Conservation (phyloP, 2,113 vertebrate genomes). For the Genyomyrus donnyi region DNA sequence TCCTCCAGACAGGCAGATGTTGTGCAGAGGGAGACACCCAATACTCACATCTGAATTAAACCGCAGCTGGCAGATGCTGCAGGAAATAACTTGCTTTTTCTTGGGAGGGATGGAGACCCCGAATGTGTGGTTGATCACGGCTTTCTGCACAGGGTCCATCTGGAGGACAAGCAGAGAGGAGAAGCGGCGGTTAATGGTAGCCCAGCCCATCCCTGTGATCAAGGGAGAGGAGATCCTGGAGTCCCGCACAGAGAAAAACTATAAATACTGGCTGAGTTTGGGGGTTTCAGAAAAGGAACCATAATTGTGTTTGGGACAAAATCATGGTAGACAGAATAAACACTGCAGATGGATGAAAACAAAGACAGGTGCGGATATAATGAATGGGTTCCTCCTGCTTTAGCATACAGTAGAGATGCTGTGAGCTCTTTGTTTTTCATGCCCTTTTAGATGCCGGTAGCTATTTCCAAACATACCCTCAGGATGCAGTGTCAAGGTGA, state of each 20-base stretch:
- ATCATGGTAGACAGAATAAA: neutral
- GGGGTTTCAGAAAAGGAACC: neutral
- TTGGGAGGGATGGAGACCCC: constrained; percentile 85
- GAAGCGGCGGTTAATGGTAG: constrained; percentile 6
- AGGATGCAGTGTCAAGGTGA: neutral
- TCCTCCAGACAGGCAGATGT: neutral
- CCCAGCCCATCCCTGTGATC: neutral
- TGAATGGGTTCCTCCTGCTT: neutral
- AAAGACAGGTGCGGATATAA: neutral
- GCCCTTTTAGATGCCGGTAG: neutral
- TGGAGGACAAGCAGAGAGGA: constrained; percentile 47
- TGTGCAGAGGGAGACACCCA: constrained; percentile 3
- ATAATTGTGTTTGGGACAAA: neutral
- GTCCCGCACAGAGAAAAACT: neutral
- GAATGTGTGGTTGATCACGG: constrained; percentile 97
- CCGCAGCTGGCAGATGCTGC: constrained; percentile 89
- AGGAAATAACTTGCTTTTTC: constrained; percentile 92
- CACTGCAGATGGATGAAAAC: neutral
- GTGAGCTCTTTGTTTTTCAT: neutral
- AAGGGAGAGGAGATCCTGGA: neutral
- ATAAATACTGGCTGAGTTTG: neutral
- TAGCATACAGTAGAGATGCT: neutral
- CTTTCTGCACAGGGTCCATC: constrained; percentile 99
- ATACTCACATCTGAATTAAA: constrained; percentile 95
- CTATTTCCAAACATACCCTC: neutral